phyloP scores from a whole-genome alignment of 2,888 invertebrate species.

The Ormyrus thymus region DNA sequence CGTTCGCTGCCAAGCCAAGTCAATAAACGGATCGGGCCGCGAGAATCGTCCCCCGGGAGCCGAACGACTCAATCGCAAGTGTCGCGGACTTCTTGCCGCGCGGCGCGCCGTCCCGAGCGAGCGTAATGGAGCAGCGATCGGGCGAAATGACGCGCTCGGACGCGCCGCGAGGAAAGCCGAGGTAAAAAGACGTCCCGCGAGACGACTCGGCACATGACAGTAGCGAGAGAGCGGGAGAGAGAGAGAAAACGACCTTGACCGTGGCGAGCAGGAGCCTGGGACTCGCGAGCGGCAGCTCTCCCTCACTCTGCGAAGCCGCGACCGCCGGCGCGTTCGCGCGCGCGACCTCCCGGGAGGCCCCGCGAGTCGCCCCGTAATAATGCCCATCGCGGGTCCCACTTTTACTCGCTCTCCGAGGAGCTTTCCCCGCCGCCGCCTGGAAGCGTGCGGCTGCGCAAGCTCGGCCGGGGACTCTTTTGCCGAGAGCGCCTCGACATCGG shows the following conservation, averaged over 20 bases:
- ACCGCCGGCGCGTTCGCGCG: background rate
- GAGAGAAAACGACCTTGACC: conserved; percentile 49
- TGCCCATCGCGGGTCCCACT: conserved; percentile 11
- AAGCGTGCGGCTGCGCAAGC: too few species aligned
- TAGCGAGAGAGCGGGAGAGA: background rate
- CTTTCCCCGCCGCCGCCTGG: background rate
- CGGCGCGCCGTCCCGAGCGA: background rate
- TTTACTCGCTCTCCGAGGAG: background rate
- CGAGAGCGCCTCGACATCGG: background rate
- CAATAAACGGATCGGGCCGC: too few species aligned
- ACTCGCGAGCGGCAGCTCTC: background rate
- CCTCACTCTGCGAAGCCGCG: background rate
- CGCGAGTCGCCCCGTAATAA: background rate
- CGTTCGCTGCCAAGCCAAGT: too few species aligned
- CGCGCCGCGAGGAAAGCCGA: background rate
- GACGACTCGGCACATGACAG: background rate
- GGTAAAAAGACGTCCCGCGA: conserved; percentile 13
- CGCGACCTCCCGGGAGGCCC: conserved; percentile 31
- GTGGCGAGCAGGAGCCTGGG: conserved; percentile 25
- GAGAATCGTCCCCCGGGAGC: too few species aligned
- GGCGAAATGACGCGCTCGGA: conserved; percentile 17
- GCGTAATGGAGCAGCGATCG: conserved; percentile 24
- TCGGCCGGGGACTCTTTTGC: background rate
- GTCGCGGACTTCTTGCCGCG: background rate
- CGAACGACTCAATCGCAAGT: too few species aligned